Conservation (phyloP, 1,140 invertebrate species). For the Ceratitis capitata region DNA sequence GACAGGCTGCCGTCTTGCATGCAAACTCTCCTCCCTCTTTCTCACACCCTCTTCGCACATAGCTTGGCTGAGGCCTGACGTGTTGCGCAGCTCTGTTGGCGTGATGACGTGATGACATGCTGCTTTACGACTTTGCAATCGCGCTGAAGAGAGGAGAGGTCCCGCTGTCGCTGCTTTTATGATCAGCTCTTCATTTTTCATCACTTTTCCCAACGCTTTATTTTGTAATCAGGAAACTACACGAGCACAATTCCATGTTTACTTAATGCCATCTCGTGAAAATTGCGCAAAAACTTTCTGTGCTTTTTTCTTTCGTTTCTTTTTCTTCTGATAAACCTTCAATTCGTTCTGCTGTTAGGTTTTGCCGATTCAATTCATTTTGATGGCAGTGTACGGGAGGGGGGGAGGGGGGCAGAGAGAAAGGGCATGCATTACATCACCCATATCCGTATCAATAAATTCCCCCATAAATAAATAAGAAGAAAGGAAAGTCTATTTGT, state of each 20-base stretch:
- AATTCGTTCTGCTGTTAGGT: too few relatives aligned
- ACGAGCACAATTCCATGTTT: background rate
- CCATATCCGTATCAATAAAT: background rate
- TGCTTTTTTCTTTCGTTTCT: background rate
- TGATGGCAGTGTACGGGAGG: background rate
- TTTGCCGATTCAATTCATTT: background rate
- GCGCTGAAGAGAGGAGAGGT: background rate
- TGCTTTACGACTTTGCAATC: background rate
- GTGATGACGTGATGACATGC: slow-evolving; percentile 7
- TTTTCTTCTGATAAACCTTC: too few relatives aligned
- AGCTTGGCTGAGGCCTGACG: background rate
- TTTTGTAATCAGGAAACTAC: background rate
- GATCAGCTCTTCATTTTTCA: background rate
- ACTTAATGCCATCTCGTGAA: background rate
- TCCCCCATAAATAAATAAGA: background rate
- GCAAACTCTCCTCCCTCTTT: background rate
- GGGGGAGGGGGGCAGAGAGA: background rate
- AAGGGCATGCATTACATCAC: too few relatives aligned
- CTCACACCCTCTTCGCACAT: background rate
- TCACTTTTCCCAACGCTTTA: slow-evolving; percentile 8
- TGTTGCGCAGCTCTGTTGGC: background rate
- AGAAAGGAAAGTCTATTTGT: too few relatives aligned
- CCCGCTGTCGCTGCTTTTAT: background rate
- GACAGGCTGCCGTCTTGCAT: background rate
- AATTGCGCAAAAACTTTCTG: background rate